Percentiles rank a stretch among this genome's conserved stretches.
These are phyloP conservation scores for Galerucella calmariensis DNA, from an alignment of 2,888 invertebrate genomes.

Conservation along the genomic window DNA sequence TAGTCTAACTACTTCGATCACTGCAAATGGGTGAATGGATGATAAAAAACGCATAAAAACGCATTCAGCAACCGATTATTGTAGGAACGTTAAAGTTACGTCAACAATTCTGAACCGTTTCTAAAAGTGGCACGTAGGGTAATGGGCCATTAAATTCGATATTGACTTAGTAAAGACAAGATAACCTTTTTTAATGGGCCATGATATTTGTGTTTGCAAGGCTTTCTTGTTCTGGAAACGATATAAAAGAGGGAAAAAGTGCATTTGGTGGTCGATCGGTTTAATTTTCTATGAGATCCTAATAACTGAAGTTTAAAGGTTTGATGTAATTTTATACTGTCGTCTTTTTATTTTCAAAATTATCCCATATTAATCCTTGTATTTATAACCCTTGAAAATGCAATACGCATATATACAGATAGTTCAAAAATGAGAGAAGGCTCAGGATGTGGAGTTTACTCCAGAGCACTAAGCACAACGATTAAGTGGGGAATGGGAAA, in stretches of 20 bases:
- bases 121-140: conserved; percentile 10
- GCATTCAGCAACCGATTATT: neutral
- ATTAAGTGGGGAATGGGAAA: too few species aligned
- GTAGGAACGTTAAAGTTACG: neutral
- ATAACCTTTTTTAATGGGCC: conserved; percentile 13
- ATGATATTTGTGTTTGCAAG: neutral
- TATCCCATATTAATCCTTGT: too few species aligned
- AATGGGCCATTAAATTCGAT: conserved; percentile 12
- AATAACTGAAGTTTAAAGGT: too few species aligned
- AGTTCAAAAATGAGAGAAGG: too few species aligned
- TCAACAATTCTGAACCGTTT: neutral
- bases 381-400: too few species aligned
- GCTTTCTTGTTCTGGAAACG: conserved; percentile 5
- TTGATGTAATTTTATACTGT: too few species aligned
- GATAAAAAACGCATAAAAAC: conserved; percentile 16
- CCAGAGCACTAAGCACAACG: too few species aligned
- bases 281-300: too few species aligned
- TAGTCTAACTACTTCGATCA: conserved; percentile 2
- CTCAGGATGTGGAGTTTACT: too few species aligned
- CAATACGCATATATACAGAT: too few species aligned
- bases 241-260: neutral
- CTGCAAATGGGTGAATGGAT: neutral
- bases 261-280: neutral
- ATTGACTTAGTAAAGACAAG: conserved; percentile 5
- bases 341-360: too few species aligned